phyloP scores from a whole-genome alignment of 2,888 invertebrate genomes.

The Nomada ferruginata region DNA sequence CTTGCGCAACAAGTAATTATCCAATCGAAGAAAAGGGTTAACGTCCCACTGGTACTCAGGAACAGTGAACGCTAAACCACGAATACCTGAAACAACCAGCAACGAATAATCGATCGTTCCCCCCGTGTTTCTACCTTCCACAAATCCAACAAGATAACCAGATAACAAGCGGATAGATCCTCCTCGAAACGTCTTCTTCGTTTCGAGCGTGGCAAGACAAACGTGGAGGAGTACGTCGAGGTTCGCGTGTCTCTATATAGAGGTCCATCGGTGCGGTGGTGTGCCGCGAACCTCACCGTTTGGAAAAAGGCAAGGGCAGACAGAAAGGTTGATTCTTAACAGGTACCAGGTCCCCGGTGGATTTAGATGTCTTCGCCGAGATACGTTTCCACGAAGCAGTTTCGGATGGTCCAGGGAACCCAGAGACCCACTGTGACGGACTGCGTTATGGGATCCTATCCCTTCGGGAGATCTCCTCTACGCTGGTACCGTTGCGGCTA shows the following conservation, averaged over 20 bases:
- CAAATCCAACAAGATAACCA: conserved; percentile 6
- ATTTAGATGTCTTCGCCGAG: conserved; percentile 78
- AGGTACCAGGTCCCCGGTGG: conserved; percentile 61
- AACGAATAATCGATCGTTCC: conserved; percentile 9
- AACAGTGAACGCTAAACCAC: too few species aligned
- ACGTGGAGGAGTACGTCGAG: background rate
- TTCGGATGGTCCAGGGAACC: conserved; percentile 69
- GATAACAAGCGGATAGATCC: background rate
- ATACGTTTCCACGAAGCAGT: conserved; percentile 80
- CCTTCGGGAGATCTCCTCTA: conserved; percentile 61
- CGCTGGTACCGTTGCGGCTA: conserved; percentile 75
- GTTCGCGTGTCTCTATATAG: background rate
- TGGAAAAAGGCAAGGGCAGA: conserved; percentile 37
- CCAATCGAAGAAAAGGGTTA: too few species aligned
- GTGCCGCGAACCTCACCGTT: conserved; percentile 16
- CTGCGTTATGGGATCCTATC: conserved; percentile 72
- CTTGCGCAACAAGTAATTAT: too few species aligned
- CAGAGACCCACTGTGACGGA: conserved; percentile 74
- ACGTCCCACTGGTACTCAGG: too few species aligned
- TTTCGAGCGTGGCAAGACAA: background rate
- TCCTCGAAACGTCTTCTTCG: background rate
- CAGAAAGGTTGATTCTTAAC: conserved; percentile 58
- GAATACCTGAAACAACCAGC: background rate
- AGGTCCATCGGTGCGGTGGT: conserved; percentile 1
- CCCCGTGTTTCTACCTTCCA: background rate